Evolutionary conservation across 1,140 invertebrate genomes (phyloP).

Genomic region (Chironomus tepperi): DNA sequence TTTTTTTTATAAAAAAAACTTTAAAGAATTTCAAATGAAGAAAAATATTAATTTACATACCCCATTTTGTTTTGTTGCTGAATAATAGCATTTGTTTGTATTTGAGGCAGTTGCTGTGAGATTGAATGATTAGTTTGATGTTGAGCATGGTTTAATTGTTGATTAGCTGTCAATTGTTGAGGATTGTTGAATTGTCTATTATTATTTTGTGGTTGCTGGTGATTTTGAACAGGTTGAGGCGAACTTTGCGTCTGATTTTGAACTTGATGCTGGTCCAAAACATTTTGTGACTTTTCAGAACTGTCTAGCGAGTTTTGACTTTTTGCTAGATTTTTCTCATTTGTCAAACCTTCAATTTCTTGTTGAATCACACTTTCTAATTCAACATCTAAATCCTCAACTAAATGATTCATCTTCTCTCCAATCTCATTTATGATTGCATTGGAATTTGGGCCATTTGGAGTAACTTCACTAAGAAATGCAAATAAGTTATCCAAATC

Average conservation of each 20-base stretch:
- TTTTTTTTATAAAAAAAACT: neutral
- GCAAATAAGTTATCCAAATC: constrained; percentile 90
- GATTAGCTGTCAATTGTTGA: too few species aligned
- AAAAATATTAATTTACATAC: neutral
- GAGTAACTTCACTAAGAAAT: constrained; percentile 76
- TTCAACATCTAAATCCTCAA: constrained; percentile 67
- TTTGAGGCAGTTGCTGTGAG: constrained; percentile 26
- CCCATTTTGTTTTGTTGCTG: neutral
- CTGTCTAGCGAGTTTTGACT: constrained; percentile 23
- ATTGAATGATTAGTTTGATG: constrained; percentile 34
- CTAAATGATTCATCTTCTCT: constrained; percentile 71
- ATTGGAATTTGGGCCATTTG: constrained; percentile 35
- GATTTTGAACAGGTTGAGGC: neutral
- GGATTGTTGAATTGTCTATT: too few species aligned
- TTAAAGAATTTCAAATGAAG: neutral
- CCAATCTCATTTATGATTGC: constrained; percentile 75
- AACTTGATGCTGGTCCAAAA: constrained; percentile 26
- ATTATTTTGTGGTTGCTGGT: neutral
- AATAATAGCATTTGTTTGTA: neutral
- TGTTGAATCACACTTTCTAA: constrained; percentile 48
- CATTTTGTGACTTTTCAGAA: too few species aligned
- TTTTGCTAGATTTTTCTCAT: constrained; percentile 30
- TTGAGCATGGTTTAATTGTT: too few species aligned
- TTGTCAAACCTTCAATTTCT: constrained; percentile 37
- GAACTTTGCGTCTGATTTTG: constrained; percentile 27